Conservation (phyloP, 2,888 invertebrate genomes). For the Melikaiella ostensackeni region DNA sequence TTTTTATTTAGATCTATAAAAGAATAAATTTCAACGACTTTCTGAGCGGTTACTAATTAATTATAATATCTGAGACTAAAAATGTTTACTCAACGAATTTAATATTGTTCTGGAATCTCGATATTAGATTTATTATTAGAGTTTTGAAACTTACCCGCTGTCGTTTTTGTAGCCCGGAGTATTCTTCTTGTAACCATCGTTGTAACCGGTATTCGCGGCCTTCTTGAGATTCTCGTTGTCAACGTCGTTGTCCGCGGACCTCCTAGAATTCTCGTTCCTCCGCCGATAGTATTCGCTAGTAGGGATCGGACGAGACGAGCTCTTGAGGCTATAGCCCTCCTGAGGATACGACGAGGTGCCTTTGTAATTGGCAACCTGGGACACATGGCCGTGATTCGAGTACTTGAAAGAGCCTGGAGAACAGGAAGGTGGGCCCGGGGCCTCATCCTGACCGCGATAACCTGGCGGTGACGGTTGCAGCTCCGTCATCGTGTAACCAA, state of each 20-base stretch:
- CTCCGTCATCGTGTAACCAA: slow-evolving; percentile 76
- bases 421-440: slow-evolving; percentile 71
- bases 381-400: slow-evolving; percentile 66
- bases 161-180: slow-evolving; percentile 75
- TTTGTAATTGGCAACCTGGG: slow-evolving; percentile 70
- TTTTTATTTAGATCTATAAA: too few relatives aligned
- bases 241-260: slow-evolving; percentile 55
- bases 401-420: slow-evolving; percentile 70
- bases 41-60: too few relatives aligned
- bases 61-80: too few relatives aligned
- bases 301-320: slow-evolving; percentile 63
- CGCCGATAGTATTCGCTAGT: slow-evolving; percentile 59
- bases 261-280: slow-evolving; percentile 55
- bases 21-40: too few relatives aligned
- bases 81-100: too few relatives aligned
- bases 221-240: slow-evolving; percentile 64
- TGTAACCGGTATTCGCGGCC: slow-evolving; percentile 69
- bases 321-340: slow-evolving; percentile 69
- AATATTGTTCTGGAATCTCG: neutral
- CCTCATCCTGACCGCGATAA: slow-evolving; percentile 75
- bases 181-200: slow-evolving; percentile 74
- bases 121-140: neutral
- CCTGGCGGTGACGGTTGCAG: slow-evolving; percentile 76
- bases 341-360: slow-evolving; percentile 66
- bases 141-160: slow-evolving; percentile 68